Evolutionary conservation across 2,888 invertebrate genomes (phyloP).

Genomic region (Blomia tropicalis): DNA sequence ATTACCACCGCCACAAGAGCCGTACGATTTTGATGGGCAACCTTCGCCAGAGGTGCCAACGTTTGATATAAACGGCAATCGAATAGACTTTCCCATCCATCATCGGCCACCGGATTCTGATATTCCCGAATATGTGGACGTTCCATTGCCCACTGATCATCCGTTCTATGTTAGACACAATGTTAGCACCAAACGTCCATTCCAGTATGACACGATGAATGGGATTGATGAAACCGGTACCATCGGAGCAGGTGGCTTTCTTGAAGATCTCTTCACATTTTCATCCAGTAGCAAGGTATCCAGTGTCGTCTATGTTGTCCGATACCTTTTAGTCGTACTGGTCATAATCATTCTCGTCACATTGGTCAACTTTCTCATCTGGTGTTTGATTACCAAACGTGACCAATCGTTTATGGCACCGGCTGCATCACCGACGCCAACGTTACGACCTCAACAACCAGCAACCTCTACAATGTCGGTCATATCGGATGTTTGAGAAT

Average conservation of each 20-base stretch:
- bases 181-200: background rate
- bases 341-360: conserved; percentile 22
- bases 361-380: conserved; percentile 14
- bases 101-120: background rate
- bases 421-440: background rate
- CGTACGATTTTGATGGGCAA: background rate
- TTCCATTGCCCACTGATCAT: conserved; percentile 8
- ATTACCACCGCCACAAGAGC: background rate
- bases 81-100: background rate
- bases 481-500: conserved; percentile 5
- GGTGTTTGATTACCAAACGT: conserved; percentile 19
- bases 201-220: background rate
- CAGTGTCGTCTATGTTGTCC: conserved; percentile 3
- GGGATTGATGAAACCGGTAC: background rate
- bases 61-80: conserved; percentile 1
- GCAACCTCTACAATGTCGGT: background rate
- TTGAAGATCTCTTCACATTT: conserved; percentile 6
- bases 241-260: background rate
- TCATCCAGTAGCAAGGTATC: background rate
- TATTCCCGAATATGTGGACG: conserved; percentile 8
- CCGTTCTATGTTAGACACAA: background rate
- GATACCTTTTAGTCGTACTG: conserved; percentile 13
- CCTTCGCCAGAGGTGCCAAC: background rate
- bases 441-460: background rate
- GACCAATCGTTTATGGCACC: conserved; percentile 18